Base-by-base conservation (phyloP, 1,140 invertebrate species). In the Rhopalosiphum maidis region DNA sequence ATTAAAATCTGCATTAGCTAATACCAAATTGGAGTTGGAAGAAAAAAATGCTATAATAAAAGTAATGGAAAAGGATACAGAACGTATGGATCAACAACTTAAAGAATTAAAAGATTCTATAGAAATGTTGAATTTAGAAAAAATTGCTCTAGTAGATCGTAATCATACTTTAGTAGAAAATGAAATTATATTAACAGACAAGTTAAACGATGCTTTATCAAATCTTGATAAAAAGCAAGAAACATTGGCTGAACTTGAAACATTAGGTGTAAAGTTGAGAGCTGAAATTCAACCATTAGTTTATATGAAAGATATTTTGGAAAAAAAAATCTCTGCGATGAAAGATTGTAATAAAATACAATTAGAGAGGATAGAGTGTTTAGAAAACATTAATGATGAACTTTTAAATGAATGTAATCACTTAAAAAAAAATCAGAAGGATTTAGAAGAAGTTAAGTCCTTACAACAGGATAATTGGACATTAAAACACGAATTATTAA, bases 241-340 rank as follows among this genome's bases (percentile, higher is more conserved):
- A 86, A 93, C 91, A n/a, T 55, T 93, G 25, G 48, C 43, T 37
- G 91, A 93, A 86, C 91, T 93, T 54, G 91, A 93, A 86, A 86
- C 82, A 41, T 55, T 93, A 86, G 82, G 48, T 51, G 91, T 93
- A 55, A 93, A 93, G 7, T 93, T 93, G 15, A 93, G 91, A 86
- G 91, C 91, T 41, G 91, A 93, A 93, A 93, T 93, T 86, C 91
- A 93, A 54, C 91, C 91, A 55, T 55, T 93, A 85, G 91, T 55
- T n/a, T 86, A 54, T 85, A 93, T 93, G 91, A 93, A 93, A 86
- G 48, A 93, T 85, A 86, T 51, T 60, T 55, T 93, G 18, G 91
- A 93, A 86, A 93, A 93, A 55, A 93, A 93, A 54, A 54, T 93
- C 0, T 37, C 43, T 21, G 48, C 46, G 21, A 43, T 93, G 43